These are phyloP conservation scores for Nematostella vectensis DNA, from an alignment of 92 coral and sea anemone species.

Conservation along the genomic window DNA sequence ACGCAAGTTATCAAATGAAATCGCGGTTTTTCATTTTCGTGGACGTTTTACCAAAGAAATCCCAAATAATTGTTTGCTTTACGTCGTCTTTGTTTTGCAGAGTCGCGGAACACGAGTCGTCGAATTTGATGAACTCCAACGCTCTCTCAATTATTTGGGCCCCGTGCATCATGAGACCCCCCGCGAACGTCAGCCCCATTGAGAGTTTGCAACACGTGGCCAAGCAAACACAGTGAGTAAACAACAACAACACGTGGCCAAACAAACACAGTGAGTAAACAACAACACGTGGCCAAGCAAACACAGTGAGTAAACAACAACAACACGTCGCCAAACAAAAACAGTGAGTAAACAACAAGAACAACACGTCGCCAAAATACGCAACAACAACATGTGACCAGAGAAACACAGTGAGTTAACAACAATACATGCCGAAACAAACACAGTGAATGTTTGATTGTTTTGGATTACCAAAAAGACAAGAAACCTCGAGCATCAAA, in stretches of 20 bases:
- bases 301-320: conserved; percentile 51
- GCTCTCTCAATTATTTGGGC: conserved; percentile 95
- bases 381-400: conserved; percentile 50
- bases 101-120: conserved; percentile 56
- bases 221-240: conserved; percentile 80
- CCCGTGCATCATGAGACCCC: conserved; percentile 75
- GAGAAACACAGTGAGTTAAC: conserved; percentile 69
- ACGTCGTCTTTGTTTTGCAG: no score
- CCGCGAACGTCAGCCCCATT: conserved; percentile 63
- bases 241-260: conserved; percentile 52
- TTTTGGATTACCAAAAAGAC: no score
- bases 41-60: no score
- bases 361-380: conserved; percentile 69
- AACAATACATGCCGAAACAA: conserved; percentile 64
- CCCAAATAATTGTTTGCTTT: no score
- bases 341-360: no score
- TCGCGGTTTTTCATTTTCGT: no score
- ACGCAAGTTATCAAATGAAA: no score
- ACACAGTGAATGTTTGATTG: no score
- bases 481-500: no score
- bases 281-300: conserved; percentile 82
- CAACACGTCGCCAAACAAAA: conserved; percentile 82
- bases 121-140: conserved; percentile 82
- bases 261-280: no score
- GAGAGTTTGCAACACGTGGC: conserved; percentile 79